These are phyloP conservation scores for Buphagus erythrorhynchus DNA, from an alignment of 2,797 vertebrate species.

Conservation along the genomic window DNA sequence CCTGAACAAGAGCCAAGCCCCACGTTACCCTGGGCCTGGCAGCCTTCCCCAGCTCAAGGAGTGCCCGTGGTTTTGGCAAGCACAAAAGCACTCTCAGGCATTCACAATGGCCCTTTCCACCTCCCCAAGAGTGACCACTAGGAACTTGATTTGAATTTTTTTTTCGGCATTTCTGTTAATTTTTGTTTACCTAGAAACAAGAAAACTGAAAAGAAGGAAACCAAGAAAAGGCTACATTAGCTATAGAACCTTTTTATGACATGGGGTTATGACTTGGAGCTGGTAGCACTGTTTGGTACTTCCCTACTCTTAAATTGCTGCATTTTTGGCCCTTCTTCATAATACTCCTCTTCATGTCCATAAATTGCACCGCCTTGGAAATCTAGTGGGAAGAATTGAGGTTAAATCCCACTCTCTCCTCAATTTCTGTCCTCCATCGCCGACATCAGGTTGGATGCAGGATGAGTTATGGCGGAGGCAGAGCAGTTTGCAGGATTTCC, in stretches of 20 bases:
- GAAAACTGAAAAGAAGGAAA: background rate
- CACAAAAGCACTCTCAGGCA: rapidly evolving
- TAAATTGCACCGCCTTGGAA: background rate
- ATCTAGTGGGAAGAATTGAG: background rate
- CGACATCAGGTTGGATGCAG: background rate
- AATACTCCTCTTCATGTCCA: background rate
- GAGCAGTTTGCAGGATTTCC: background rate
- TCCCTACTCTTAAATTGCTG: background rate
- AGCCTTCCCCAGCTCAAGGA: background rate
- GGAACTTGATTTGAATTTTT: background rate
- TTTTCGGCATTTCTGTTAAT: background rate
- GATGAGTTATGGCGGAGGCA: background rate
- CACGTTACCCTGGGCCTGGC: rapidly evolving
- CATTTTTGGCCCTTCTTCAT: background rate
- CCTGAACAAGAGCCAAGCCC: background rate
- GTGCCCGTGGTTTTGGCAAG: rapidly evolving
- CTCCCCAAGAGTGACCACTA: rapidly evolving
- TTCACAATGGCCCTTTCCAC: background rate
- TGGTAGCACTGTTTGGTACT: background rate
- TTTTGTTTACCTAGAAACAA: background rate
- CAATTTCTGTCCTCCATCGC: background rate
- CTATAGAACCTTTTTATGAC: background rate
- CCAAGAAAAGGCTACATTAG: rapidly evolving
- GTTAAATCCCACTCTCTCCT: background rate
- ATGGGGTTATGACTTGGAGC: rapidly evolving